These are phyloP conservation scores for Drosophila miranda DNA, from an alignment of 1,140 invertebrate genomes.

Conservation along the genomic window DNA sequence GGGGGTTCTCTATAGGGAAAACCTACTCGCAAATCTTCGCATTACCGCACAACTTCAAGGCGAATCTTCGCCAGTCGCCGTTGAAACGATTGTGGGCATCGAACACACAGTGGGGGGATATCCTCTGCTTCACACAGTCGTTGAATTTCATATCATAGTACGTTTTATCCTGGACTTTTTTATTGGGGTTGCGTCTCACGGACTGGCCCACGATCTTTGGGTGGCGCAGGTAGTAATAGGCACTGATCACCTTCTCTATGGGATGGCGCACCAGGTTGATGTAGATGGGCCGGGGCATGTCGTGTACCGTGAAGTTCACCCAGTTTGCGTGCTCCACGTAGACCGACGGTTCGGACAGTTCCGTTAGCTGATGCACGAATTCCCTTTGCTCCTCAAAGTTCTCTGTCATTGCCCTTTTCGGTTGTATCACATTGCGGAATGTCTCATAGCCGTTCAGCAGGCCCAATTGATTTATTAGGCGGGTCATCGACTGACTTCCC, in stretches of 20 bases:
- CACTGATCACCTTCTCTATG: constrained; percentile 93
- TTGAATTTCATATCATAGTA: constrained; percentile 95
- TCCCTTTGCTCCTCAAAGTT: constrained; percentile 86
- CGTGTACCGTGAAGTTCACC: constrained; percentile 87
- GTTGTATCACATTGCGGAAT: constrained; percentile 41
- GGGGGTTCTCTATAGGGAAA: neutral
- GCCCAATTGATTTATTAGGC: constrained; percentile 85
- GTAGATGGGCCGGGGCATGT: constrained; percentile 91
- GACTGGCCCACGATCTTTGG: constrained; percentile 84
- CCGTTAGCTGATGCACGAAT: constrained; percentile 73
- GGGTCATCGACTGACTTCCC: constrained; percentile 93
- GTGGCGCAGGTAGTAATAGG: constrained; percentile 90
- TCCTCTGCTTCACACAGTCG: constrained; percentile 89
- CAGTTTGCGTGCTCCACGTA: constrained; percentile 75
- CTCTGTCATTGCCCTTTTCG: neutral
- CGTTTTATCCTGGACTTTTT: constrained; percentile 88
- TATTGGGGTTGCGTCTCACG: constrained; percentile 91
- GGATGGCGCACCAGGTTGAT: constrained; percentile 94
- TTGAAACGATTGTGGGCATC: constrained; percentile 87
- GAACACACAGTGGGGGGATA: constrained; percentile 88
- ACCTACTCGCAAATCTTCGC: constrained; percentile 75
- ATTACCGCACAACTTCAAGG: constrained; percentile 94
- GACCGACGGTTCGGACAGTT: constrained; percentile 53
- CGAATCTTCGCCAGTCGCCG: constrained; percentile 90
- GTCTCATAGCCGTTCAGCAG: constrained; percentile 74